These are phyloP conservation scores for Spea bombifrons DNA, from an alignment of 2,113 vertebrate genomes.

Conservation along the genomic window DNA sequence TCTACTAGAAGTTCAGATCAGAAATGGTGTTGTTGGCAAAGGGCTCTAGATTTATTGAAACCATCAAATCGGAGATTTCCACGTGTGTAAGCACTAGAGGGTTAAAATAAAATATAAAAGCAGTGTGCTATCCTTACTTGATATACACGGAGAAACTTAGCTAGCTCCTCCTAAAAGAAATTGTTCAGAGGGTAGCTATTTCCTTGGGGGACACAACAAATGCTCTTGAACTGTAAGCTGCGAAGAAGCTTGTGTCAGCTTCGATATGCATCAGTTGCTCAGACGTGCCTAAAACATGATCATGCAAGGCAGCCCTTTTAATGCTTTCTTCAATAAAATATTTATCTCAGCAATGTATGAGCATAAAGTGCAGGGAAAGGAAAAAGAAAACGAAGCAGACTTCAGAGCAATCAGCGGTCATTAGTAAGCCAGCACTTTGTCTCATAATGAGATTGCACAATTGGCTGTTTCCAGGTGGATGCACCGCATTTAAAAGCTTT, in stretches of 20 bases:
- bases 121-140: not conserved
- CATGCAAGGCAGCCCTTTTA: constrained; percentile 54
- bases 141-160: not conserved
- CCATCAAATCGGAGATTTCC: too few relatives aligned
- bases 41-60: too few relatives aligned
- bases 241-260: constrained; percentile 50
- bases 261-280: constrained; percentile 55
- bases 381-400: constrained; percentile 12
- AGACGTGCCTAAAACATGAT: constrained; percentile 56
- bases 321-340: constrained; percentile 56
- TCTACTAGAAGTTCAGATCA: too few relatives aligned
- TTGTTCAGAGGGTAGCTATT: constrained; percentile 8
- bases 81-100: too few relatives aligned
- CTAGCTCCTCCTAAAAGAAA: not conserved
- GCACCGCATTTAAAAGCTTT: constrained; percentile 25
- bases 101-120: too few relatives aligned
- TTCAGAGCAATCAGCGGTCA: constrained; percentile 49
- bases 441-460: constrained; percentile 42
- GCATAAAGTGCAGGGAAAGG: constrained; percentile 17
- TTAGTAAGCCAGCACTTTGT: constrained; percentile 48
- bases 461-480: constrained; percentile 27
- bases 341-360: constrained; percentile 55
- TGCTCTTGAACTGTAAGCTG: constrained; percentile 52
- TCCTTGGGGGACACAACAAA: constrained; percentile 28
- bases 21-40: too few relatives aligned